A percentile compares a stretch with the other conserved stretches of the same genome.
Conservation (phyloP, 2,888 invertebrate genomes). For the Andrena haemorrhoa region DNA sequence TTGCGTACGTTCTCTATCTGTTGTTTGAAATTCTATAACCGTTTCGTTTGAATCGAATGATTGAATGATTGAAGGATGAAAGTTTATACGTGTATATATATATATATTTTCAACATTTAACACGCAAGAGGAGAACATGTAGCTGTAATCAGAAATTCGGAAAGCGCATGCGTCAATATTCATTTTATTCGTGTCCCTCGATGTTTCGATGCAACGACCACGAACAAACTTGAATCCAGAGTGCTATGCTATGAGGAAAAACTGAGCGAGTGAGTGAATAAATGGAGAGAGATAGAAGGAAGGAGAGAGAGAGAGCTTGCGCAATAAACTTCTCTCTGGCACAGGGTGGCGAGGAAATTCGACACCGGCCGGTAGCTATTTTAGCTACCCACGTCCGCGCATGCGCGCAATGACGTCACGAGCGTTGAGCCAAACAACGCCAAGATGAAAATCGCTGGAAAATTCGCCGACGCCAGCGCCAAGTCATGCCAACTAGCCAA, state of each 20-base stretch:
- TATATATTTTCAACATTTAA: slow-evolving; percentile 1
- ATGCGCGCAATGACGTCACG: too few relatives aligned
- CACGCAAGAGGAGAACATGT: background rate
- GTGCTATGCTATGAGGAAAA: background rate
- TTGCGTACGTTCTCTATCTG: background rate
- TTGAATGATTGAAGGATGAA: background rate
- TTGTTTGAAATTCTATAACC: background rate
- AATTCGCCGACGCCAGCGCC: too few relatives aligned
- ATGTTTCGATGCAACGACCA: background rate
- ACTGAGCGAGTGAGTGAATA: background rate
- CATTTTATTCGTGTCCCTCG: background rate
- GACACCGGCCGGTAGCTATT: too few relatives aligned
- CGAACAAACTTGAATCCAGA: background rate
- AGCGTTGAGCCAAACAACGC: too few relatives aligned
- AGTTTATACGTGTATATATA: slow-evolving; percentile 21
- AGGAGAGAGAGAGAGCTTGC: background rate
- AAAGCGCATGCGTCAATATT: background rate
- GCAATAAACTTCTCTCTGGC: slow-evolving; percentile 24
- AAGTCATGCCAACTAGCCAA: too few relatives aligned
- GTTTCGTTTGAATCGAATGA: background rate
- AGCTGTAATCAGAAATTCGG: background rate
- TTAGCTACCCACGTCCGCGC: too few relatives aligned
- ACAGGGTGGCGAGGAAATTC: too few relatives aligned
- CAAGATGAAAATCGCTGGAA: too few relatives aligned
- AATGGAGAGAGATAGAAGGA: too few relatives aligned